phyloP scores from a whole-genome alignment of 2,113 vertebrate species.

The Puma concolor region DNA sequence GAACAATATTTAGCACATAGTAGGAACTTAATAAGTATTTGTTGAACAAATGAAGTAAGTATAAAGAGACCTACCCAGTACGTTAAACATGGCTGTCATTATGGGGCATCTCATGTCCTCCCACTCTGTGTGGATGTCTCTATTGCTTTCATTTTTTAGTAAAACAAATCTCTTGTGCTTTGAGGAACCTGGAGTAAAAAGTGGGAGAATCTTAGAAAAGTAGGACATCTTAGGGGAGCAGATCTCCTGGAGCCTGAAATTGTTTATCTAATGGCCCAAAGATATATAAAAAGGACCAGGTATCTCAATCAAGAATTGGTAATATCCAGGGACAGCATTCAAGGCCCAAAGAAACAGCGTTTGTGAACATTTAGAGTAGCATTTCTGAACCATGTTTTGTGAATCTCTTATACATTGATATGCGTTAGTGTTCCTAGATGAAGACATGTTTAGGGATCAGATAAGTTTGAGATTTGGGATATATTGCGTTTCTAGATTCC shows the following conservation, averaged over 20 bases:
- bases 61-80: background rate
- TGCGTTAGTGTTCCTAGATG: background rate
- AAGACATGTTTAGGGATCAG: background rate
- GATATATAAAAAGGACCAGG: background rate
- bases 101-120: background rate
- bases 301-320: background rate
- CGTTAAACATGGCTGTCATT: conserved; percentile 31
- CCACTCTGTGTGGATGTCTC: background rate
- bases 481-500: background rate
- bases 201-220: background rate
- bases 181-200: conserved; percentile 3
- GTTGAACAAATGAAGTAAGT: conserved; percentile 11
- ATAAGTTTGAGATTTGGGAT: background rate
- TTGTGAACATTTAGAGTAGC: background rate
- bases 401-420: background rate
- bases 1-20: background rate
- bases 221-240: background rate
- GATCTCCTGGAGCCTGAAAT: background rate
- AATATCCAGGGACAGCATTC: background rate
- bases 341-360: background rate
- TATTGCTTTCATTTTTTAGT: conserved; percentile 4
- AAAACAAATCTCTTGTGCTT: conserved; percentile 43
- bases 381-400: background rate
- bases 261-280: background rate
- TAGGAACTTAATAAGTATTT: conserved; percentile 19